A percentile compares a stretch with the other conserved stretches of the same genome.
These are phyloP conservation scores for Macrophya annulata DNA, from an alignment of 2,888 invertebrate species.

Conservation along the genomic window DNA sequence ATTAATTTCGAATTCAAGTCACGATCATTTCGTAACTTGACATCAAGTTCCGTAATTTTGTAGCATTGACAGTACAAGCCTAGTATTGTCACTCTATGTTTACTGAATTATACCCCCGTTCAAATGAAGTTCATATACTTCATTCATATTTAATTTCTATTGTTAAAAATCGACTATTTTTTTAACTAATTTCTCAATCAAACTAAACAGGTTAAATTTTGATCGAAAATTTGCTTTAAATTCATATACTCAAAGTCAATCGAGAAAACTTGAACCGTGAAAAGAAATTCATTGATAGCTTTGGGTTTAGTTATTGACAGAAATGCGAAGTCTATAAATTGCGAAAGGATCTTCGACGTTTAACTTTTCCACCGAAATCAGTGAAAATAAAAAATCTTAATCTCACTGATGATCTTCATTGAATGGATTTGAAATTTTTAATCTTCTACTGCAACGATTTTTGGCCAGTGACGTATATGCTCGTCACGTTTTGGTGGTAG, in stretches of 20 bases:
- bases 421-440: not conserved
- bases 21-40: slow-evolving; percentile 42
- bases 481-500: not conserved
- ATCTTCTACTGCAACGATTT: not conserved
- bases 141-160: not conserved
- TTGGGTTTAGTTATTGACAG: not conserved
- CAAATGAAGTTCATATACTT: not conserved
- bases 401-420: not conserved
- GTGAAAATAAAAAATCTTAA: not conserved
- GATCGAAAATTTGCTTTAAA: not conserved
- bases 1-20: slow-evolving; percentile 47
- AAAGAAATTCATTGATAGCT: not conserved
- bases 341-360: not conserved
- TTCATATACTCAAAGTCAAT: not conserved
- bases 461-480: not conserved
- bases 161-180: not conserved
- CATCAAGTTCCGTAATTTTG: slow-evolving; percentile 51
- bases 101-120: slow-evolving; percentile 25
- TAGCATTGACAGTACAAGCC: slow-evolving; percentile 41
- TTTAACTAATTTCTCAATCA: not conserved
- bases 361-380: not conserved
- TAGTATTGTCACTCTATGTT: slow-evolving; percentile 27
- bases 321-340: not conserved
- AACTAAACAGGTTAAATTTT: not conserved
- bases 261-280: not conserved